Conservation (phyloP, 2,113 vertebrate species). For the Oxygymnocypris stewartii region DNA sequence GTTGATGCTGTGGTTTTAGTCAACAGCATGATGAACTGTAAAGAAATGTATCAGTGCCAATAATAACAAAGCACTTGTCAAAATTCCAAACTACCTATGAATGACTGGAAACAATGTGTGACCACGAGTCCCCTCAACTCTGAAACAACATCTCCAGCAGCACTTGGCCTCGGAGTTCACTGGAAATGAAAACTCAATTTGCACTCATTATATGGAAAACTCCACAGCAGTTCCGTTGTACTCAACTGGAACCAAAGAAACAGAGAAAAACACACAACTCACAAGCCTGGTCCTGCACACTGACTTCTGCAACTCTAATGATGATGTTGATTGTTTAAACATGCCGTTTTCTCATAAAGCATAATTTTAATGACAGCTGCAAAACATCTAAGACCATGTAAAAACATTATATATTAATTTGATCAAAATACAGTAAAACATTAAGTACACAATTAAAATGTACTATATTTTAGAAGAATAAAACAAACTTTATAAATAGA, state of each 20-base stretch:
- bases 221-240: slow-evolving; percentile 22
- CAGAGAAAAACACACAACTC: not conserved
- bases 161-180: slow-evolving; percentile 22
- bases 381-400: not conserved
- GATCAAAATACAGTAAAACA: not conserved
- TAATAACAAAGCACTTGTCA: not conserved
- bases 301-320: not conserved
- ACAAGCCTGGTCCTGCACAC: slow-evolving; percentile 39
- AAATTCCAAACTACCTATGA: not conserved
- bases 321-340: not conserved
- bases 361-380: not conserved
- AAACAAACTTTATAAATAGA: too few species aligned
- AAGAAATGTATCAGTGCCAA: not conserved
- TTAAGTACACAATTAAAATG: not conserved
- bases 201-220: slow-evolving; percentile 1
- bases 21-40: slow-evolving; percentile 38
- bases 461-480: not conserved
- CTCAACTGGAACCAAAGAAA: slow-evolving; percentile 22
- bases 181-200: slow-evolving; percentile 30
- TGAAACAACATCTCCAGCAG: slow-evolving; percentile 34
- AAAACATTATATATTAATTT: not conserved
- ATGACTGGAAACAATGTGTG: slow-evolving; percentile 31
- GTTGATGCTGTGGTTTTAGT: slow-evolving; percentile 56
- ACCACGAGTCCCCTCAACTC: not conserved
- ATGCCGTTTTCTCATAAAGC: not conserved